A percentile compares a stretch with the other conserved stretches of the same genome.
Evolutionary conservation across 2,113 vertebrate species (phyloP).

Genomic region (Podarcis cretensis): DNA sequence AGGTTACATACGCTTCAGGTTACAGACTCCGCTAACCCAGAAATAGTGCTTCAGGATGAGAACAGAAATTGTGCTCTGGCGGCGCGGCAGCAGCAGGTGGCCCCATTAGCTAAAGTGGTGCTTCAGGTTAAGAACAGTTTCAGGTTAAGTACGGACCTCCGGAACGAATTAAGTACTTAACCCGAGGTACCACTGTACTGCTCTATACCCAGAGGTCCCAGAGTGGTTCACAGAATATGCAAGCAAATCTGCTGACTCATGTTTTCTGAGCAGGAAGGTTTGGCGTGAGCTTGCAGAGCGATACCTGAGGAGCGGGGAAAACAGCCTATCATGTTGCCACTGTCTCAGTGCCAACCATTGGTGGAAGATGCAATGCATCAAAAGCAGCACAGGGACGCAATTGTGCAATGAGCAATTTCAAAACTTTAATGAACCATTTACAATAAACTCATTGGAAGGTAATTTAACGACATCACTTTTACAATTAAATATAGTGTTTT

Average conservation of each 20-base stretch:
- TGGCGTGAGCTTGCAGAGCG: neutral
- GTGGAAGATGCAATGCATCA: slow-evolving; percentile 64
- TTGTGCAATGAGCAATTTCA: slow-evolving; percentile 69
- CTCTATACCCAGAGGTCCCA: no score
- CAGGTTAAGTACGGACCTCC: no score
- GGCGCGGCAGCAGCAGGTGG: no score
- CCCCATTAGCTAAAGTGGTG: no score
- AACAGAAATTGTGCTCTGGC: no score
- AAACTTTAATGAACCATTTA: slow-evolving; percentile 77
- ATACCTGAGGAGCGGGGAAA: slow-evolving; percentile 4
- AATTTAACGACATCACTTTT: slow-evolving; percentile 76
- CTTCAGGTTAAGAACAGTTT: no score
- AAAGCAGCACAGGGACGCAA: slow-evolving; percentile 62
- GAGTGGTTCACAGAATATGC: neutral
- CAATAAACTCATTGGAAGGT: slow-evolving; percentile 80
- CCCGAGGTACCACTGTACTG: no score
- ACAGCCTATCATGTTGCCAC: slow-evolving; percentile 15
- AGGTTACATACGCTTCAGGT: no score
- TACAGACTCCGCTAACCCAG: no score
- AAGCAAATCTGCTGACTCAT: neutral
- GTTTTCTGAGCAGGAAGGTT: neutral
- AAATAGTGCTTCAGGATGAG: no score
- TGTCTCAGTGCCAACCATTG: slow-evolving; percentile 41
- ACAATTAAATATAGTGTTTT: slow-evolving; percentile 79
- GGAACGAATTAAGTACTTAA: no score